A percentile compares a stretch with the other conserved stretches of the same genome.
Conservation (phyloP, 2,113 vertebrate genomes). For the Ailurus styani region DNA sequence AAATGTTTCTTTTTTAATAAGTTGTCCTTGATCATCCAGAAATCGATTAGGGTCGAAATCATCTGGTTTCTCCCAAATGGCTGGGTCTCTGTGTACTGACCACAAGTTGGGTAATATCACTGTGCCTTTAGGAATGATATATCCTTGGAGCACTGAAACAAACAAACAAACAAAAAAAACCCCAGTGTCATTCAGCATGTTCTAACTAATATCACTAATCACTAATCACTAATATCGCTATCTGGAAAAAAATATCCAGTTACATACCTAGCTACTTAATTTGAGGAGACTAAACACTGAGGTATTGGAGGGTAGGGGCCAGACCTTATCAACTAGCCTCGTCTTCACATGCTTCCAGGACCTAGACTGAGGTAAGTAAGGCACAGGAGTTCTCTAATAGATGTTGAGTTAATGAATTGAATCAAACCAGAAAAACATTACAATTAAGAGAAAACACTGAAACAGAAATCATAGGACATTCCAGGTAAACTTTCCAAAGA, state of each 20-base stretch:
- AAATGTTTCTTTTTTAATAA: slow-evolving; percentile 91
- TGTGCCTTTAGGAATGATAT: slow-evolving; percentile 93
- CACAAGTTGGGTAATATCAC: slow-evolving; percentile 92
- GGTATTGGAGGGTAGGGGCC: neutral
- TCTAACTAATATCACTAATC: too few relatives aligned
- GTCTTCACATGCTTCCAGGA: too few relatives aligned
- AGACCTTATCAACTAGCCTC: neutral
- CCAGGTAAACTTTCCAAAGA: neutral
- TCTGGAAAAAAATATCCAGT: neutral
- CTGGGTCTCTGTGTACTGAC: slow-evolving; percentile 93
- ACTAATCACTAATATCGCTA: too few relatives aligned
- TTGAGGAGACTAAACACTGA: neutral
- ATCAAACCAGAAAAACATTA: neutral
- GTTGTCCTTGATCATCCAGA: slow-evolving; percentile 89
- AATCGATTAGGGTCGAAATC: slow-evolving; percentile 90
- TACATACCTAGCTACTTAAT: neutral
- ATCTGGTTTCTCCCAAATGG: slow-evolving; percentile 91
- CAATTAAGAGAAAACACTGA: neutral
- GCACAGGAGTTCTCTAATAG: neutral
- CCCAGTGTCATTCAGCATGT: neutral
- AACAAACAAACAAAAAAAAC: slow-evolving; percentile 13
- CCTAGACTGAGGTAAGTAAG: neutral
- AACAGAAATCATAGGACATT: neutral
- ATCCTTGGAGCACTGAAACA: slow-evolving; percentile 89
- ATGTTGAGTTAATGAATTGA: neutral